These are phyloP conservation scores for Apeltes quadracus DNA, from an alignment of 2,113 vertebrate genomes.

Conservation along the genomic window DNA sequence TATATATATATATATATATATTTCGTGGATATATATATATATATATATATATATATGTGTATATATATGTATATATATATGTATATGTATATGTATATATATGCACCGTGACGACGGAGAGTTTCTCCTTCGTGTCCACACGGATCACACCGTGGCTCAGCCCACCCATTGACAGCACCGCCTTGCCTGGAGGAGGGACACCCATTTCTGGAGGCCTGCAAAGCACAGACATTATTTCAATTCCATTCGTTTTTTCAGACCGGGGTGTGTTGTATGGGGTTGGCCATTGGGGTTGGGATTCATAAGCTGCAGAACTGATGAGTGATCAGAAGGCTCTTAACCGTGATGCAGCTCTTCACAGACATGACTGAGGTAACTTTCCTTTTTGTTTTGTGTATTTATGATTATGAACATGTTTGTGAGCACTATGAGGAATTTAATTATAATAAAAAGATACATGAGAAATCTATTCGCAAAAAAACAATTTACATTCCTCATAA, in stretches of 20 bases:
- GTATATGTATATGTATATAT: too few species aligned
- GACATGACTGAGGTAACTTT: constrained; percentile 25
- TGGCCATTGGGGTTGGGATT: too few species aligned
- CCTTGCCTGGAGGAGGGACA: constrained; percentile 91
- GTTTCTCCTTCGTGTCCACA: constrained; percentile 93
- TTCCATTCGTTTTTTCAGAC: too few species aligned
- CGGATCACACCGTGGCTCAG: constrained; percentile 93
- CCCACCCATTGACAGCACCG: constrained; percentile 92
- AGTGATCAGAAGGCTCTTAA: fast-evolving
- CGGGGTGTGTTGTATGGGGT: too few species aligned
- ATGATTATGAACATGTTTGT: neutral
- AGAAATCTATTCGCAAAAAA: neutral
- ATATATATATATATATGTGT: too few species aligned
- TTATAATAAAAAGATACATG: too few species aligned
- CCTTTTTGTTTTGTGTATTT: neutral
- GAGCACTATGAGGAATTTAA: neutral
- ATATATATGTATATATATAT: too few species aligned
- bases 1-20: too few species aligned
- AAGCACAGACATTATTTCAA: neutral
- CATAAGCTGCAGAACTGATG: neutral
- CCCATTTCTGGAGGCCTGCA: constrained; percentile 89
- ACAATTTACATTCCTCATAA: too few species aligned
- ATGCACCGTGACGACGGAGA: constrained; percentile 95
- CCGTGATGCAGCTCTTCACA: neutral
- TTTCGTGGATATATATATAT: too few species aligned